These are phyloP conservation scores for Brachionus rotundiformis DNA, from an alignment of 1,140 invertebrate genomes.

Conservation along the genomic window DNA sequence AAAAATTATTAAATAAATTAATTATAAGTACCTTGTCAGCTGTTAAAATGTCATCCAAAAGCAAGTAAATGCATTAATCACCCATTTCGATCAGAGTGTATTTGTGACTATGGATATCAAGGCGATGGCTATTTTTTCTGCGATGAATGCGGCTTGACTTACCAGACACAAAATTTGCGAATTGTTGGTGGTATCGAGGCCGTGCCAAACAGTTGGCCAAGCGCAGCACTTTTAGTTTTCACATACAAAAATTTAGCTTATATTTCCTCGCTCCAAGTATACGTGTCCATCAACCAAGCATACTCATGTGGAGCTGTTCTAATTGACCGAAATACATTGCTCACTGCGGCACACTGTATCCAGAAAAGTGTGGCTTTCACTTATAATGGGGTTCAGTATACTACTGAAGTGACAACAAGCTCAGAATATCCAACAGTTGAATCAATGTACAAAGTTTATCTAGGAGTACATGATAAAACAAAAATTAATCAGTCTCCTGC, in stretches of 20 bases:
- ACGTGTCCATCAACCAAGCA: constrained; percentile 23
- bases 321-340: constrained; percentile 71
- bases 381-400: constrained; percentile 33
- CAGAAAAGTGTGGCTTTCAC: not conserved
- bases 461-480: constrained; percentile 33
- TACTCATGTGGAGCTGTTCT: constrained; percentile 74
- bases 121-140: constrained; percentile 21
- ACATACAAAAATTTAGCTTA: constrained; percentile 39
- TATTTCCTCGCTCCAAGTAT: not conserved
- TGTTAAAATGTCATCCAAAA: constrained; percentile 41
- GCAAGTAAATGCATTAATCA: constrained; percentile 30
- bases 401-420: constrained; percentile 52
- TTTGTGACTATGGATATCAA: constrained; percentile 15
- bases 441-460: constrained; percentile 42
- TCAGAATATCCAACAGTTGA: constrained; percentile 5
- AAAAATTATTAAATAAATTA: not conserved
- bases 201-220: constrained; percentile 31
- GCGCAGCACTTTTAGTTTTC: constrained; percentile 2
- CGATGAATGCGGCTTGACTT: constrained; percentile 39
- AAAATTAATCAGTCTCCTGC: not conserved
- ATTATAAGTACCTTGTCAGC: constrained; percentile 15
- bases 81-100: constrained; percentile 32
- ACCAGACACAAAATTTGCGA: not conserved
- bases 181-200: constrained; percentile 39
- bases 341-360: constrained; percentile 75